Evolutionary conservation across 2,113 vertebrate species (phyloP), one percentile per base, ranked within the genome.

Genomic region (Pterocles burchelli): DNA sequence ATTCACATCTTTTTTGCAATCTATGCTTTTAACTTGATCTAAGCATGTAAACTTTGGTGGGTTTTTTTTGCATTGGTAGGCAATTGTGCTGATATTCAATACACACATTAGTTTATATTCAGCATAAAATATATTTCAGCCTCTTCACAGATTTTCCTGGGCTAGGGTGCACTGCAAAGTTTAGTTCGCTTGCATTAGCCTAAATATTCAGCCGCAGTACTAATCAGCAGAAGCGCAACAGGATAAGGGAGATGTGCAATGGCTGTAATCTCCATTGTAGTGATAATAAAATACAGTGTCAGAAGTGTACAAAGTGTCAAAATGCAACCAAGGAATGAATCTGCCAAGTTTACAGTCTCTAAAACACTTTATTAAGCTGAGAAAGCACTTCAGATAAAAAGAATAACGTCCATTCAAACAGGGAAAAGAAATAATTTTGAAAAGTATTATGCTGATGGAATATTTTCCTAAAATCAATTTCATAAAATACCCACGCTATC

Each of bases 181-280:
- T 55, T 6, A 31, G 7, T 52, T 61, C n/a, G 33, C 49, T 74
- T 75, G 11, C 9, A 16, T 61, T 13, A 51, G 20, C 24, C 16
- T 24, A 22, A 66, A 3, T 4, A 8, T 2, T 63, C 29, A 54
- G 4, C 51, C 67, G 19, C 20, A 29, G 43, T 28, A 4, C 19
- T 62, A 11, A 21, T 29, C 8, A 14, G 49, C 49, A 71, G 72
- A 28, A 54, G 12, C 0, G 1, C 46, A 24, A 2, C 15, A 31
- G 38, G 25, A 2, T 46, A 26, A 5, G 0, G 0, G 48, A n/a
- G 31, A 8, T 5, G 18, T 19, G 70, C 17, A 38, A 16, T 46
- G 12, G 5, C 38, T 65, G 16, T n/a, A 6, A 20, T 34, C 6
- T 58, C 28, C 9, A 2, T 16, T 41, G 31, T 2, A 14, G 5